Conservation (phyloP, 2,797 vertebrate genomes). For the Sylvia borin region DNA sequence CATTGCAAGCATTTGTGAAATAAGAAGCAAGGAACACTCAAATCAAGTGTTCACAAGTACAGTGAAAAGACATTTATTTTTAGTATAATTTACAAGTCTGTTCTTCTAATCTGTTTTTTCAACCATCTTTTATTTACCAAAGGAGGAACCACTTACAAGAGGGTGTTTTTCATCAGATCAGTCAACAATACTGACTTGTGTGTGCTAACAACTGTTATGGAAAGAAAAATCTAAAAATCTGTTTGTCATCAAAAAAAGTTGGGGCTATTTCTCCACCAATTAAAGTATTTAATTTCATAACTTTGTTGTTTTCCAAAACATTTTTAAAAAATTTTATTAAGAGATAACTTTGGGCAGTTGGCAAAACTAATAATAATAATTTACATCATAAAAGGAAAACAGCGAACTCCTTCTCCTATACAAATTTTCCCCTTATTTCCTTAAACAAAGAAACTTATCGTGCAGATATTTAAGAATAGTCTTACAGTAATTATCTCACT, state of each 20-base stretch:
- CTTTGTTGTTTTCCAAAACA: background rate
- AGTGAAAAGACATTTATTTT: background rate
- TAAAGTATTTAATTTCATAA: background rate
- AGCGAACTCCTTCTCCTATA: background rate
- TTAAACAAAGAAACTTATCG: background rate
- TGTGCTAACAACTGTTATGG: background rate
- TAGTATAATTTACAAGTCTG: background rate
- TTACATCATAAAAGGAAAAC: background rate
- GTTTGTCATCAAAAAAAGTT: background rate
- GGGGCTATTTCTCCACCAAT: background rate
- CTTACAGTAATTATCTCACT: background rate
- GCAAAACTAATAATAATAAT: background rate
- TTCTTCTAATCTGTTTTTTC: background rate
- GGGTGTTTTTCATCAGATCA: constrained; percentile 8
- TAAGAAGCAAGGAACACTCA: background rate
- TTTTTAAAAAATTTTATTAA: background rate
- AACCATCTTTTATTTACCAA: constrained; percentile 13
- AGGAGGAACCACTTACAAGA: background rate
- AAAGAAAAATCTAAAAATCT: background rate
- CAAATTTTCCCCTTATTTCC: background rate
- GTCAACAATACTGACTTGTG: background rate
- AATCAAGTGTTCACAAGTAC: background rate
- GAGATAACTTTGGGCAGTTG: background rate
- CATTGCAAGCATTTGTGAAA: background rate
- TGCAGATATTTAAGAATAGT: background rate